phyloP scores from a whole-genome alignment of 2,113 vertebrate species.

The Solea solea region DNA sequence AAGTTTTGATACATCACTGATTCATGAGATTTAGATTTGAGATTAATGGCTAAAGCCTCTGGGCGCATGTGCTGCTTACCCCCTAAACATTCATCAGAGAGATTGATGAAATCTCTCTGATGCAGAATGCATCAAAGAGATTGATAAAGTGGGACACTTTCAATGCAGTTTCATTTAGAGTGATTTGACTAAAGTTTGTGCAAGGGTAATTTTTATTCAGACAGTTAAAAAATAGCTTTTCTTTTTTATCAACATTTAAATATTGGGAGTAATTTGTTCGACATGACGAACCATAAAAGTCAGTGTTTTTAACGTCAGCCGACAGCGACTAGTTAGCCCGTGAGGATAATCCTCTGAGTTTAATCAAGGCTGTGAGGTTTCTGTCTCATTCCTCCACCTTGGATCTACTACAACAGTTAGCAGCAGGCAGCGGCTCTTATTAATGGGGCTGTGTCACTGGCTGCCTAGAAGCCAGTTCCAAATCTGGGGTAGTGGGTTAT shows the following conservation, averaged over 20 bases:
- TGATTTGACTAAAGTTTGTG: conserved; percentile 3
- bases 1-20: conserved; percentile 21
- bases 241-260: neutral
- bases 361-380: conserved; percentile 68
- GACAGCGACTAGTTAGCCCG: neutral
- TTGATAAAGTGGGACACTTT: conserved; percentile 33
- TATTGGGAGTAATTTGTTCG: neutral
- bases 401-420: conserved; percentile 49
- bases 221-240: neutral
- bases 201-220: conserved; percentile 9
- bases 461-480: conserved; percentile 46
- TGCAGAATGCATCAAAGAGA: conserved; percentile 38
- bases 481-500: conserved; percentile 72
- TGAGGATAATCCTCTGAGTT: conserved; percentile 62
- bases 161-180: conserved; percentile 39
- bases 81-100: conserved; percentile 32
- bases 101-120: conserved; percentile 56
- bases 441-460: conserved; percentile 69
- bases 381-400: conserved; percentile 41
- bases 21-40: conserved; percentile 36
- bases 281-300: neutral
- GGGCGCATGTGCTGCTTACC: neutral
- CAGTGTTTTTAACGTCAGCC: neutral
- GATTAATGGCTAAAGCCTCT: conserved; percentile 45
- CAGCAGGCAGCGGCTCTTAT: conserved; percentile 61